Evolutionary conservation across 2,113 vertebrate species (phyloP), one percentile per base, ranked within the genome.

Genomic region (Arothron firmamentum): DNA sequence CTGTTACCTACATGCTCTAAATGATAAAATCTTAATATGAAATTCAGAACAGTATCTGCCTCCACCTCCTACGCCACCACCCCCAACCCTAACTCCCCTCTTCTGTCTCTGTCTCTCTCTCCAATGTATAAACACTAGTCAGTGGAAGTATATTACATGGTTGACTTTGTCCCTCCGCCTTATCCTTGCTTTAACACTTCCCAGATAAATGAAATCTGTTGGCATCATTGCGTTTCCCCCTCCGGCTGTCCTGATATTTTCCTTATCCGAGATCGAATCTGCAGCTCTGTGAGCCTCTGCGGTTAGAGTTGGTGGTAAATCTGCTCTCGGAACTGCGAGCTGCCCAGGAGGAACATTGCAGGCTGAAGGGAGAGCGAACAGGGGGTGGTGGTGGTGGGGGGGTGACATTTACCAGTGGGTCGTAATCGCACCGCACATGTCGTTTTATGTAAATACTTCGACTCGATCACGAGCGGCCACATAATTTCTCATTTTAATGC

Each of bases 251-350:
- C 76, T 77, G 82, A 81, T 86, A 85, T 77, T 84, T 86, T 77
- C 25, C 61, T 82, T 89, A 90, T 89, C 85, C 77, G 65, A 85
- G 88, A 89, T 89, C 72, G 78, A 88, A 88, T 84, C 88, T 72
- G 50, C 68, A 77, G 79, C 73, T 74, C 55, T 51, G 61, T 72
- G 77, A 5, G 38, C 15, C 56, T 80, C 66, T 82, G 66, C 59
- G 52, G 64, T 69, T 81, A 21, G 64, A 70, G 71, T 59, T 79
- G 78, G 73, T 79, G 71, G 80, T 78, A 84, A 38, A 87, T 87
- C 75, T 86, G 75, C 71, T 70, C 68, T 77, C 74, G 82, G 84
- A 82, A 67, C 66, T 59, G 56, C 68, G 54, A 77, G 61, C 75
- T 81, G 72, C 75, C 78, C 73, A 69, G 78, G 69, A 84, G 86